phyloP scores from a whole-genome alignment of 1,140 invertebrate genomes.

The Alviniconcha marisindica region DNA sequence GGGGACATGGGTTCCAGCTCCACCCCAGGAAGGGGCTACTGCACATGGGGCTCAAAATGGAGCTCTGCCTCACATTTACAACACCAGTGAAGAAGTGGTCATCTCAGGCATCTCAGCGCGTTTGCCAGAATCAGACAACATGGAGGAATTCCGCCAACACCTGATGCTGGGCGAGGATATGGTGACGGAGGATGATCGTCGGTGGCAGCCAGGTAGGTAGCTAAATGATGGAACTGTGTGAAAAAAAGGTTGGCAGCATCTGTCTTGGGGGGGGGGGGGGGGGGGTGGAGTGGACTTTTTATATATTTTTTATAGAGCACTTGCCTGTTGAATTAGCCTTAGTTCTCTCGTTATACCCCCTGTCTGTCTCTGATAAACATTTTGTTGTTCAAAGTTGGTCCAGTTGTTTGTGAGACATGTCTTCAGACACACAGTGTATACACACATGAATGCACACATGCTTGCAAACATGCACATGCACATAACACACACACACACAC shows the following conservation, averaged over 20 bases:
- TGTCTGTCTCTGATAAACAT: too few relatives aligned
- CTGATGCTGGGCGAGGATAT: conserved; percentile 91
- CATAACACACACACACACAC: background rate
- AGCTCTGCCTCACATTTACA: background rate
- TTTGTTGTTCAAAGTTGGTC: too few relatives aligned
- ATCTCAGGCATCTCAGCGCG: conserved; percentile 93
- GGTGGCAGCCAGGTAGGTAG: conserved; percentile 87
- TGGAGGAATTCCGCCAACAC: conserved; percentile 92
- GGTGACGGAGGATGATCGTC: conserved; percentile 89
- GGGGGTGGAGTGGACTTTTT: too few relatives aligned
- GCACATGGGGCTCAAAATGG: background rate
- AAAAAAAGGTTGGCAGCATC: too few relatives aligned
- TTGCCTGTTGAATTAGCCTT: too few relatives aligned
- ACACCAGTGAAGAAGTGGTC: conserved; percentile 82
- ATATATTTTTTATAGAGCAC: too few relatives aligned
- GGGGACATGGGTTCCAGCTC: background rate
- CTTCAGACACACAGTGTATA: too few relatives aligned
- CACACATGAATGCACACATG: background rate
- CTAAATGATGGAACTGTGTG: too few relatives aligned
- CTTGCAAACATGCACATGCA: background rate
- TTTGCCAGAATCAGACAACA: conserved; percentile 90
- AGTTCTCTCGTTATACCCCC: too few relatives aligned
- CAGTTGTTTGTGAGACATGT: too few relatives aligned
- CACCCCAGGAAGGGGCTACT: background rate
- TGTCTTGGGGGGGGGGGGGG: too few relatives aligned